Evolutionary conservation across 2,888 invertebrate genomes (phyloP).

Genomic region (Netelia fuscicornis): DNA sequence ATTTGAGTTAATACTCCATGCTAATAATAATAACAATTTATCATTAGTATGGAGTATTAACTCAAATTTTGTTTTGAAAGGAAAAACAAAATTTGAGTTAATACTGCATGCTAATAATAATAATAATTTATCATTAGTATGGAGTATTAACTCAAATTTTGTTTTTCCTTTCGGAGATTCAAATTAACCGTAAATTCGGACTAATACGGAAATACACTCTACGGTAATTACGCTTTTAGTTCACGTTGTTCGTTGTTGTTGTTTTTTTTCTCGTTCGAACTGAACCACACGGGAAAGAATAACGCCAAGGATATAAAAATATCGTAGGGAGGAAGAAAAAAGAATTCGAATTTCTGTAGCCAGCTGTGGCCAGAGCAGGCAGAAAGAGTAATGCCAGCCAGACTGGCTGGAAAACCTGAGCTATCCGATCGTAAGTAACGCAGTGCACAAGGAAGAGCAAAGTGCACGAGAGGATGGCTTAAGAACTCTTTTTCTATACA

Average conservation of each 20-base stretch:
- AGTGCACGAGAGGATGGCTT: conserved; percentile 42
- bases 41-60: no score
- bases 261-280: not conserved
- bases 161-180: no score
- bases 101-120: no score
- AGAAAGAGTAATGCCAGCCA: not conserved
- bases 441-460: conserved; percentile 14
- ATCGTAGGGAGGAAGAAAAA: not conserved
- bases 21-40: no score
- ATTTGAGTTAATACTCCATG: no score
- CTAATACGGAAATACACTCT: no score
- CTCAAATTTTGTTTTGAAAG: no score
- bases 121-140: no score
- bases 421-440: conserved; percentile 38
- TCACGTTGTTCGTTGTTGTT: not conserved
- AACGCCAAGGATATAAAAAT: not conserved
- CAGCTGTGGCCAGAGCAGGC: not conserved
- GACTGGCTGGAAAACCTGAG: conserved; percentile 22
- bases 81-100: no score
- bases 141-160: no score
- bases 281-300: not conserved
- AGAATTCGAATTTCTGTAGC: conserved; percentile 8
- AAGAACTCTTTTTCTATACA: conserved; percentile 17
- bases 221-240: no score
- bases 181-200: no score